Conservation (phyloP, 2,797 vertebrate species). For the Limnodromus scolopaceus region DNA sequence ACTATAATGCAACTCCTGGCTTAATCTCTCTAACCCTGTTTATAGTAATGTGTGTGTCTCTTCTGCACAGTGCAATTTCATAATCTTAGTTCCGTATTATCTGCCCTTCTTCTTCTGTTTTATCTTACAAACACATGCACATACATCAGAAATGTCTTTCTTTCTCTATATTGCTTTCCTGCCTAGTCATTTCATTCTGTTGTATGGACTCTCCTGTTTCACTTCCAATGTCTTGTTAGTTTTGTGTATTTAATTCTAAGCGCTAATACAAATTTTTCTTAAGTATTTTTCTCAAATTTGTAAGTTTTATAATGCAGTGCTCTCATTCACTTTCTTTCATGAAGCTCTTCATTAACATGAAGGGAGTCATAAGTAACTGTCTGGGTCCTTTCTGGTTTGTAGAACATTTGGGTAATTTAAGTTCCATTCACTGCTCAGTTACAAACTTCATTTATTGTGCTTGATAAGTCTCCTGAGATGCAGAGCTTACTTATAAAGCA, state of each 20-base stretch:
- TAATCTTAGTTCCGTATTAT: neutral
- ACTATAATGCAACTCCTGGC: neutral
- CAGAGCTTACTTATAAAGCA: neutral
- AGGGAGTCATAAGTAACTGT: neutral
- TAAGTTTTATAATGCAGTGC: neutral
- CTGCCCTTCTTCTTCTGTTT: neutral
- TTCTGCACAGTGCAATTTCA: neutral
- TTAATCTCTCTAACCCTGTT: neutral
- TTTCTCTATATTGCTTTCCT: neutral
- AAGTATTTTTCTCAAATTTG: neutral
- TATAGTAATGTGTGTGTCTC: neutral
- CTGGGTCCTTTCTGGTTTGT: neutral
- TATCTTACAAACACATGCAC: neutral
- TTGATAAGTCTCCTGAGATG: neutral
- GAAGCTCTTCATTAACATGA: neutral
- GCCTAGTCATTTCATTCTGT: neutral
- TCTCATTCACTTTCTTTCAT: neutral
- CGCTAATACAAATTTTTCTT: neutral
- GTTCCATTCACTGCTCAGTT: neutral
- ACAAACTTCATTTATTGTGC: accelerated
- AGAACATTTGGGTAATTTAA: neutral
- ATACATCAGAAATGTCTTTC: neutral
- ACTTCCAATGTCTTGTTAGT: accelerated
- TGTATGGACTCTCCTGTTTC: neutral
- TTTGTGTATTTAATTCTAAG: neutral